These are phyloP conservation scores for Hetaerina titia DNA, from an alignment of 2,888 invertebrate species.

Conservation along the genomic window DNA sequence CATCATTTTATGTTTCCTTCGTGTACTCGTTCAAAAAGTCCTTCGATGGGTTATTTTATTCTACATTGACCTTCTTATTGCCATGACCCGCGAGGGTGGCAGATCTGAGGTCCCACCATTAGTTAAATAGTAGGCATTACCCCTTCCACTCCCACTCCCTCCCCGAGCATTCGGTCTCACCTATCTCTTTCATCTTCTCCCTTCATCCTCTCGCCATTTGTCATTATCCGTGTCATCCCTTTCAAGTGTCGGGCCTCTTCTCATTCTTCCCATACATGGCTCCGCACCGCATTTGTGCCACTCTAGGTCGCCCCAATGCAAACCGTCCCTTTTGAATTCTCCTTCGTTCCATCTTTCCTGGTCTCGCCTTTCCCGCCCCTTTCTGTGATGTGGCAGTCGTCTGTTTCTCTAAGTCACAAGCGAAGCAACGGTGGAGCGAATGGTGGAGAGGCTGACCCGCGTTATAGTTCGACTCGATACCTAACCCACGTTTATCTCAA, in stretches of 20 bases:
- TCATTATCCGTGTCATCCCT: conserved; percentile 69
- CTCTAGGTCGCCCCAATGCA: conserved; percentile 39
- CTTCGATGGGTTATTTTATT: neutral
- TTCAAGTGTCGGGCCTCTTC: conserved; percentile 69
- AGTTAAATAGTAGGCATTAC: neutral
- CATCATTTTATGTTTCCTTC: neutral
- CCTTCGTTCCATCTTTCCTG: conserved; percentile 28
- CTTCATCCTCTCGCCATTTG: conserved; percentile 67
- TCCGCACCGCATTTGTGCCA: conserved; percentile 68
- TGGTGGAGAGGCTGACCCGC: no score
- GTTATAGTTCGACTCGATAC: no score
- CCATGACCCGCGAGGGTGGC: neutral
- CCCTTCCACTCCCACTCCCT: neutral
- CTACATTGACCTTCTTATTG: neutral
- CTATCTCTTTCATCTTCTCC: neutral
- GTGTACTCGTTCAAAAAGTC: neutral
- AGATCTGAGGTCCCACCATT: neutral
- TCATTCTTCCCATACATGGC: conserved; percentile 70
- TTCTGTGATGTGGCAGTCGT: neutral
- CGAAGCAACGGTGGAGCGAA: no score
- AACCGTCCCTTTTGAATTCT: neutral
- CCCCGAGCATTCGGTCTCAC: neutral
- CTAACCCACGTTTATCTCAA: no score
- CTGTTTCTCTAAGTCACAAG: no score
- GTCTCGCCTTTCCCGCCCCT: conserved; percentile 71